Percentiles rank a stretch among this genome's conserved stretches.
These are phyloP conservation scores for Leptopterna dolabrata DNA, from an alignment of 2,888 invertebrate species.

Conservation along the genomic window DNA sequence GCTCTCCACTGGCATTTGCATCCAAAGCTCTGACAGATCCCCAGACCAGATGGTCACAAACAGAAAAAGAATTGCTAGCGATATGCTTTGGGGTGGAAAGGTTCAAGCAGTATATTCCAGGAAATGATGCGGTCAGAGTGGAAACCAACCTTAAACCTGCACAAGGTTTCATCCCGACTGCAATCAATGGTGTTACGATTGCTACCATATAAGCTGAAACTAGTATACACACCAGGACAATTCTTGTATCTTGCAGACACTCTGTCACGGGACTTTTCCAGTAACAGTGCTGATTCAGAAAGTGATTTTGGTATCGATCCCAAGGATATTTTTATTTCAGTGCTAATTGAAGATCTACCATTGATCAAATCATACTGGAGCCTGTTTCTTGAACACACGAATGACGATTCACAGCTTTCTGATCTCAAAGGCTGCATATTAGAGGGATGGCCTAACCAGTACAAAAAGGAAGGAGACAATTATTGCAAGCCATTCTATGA, in stretches of 20 bases:
- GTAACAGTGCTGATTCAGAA: background rate
- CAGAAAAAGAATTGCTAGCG: slow-evolving; percentile 66
- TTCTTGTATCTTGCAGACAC: background rate
- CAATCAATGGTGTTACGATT: slow-evolving; percentile 51
- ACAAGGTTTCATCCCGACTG: slow-evolving; percentile 51
- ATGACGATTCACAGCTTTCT: background rate
- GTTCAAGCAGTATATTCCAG: slow-evolving; percentile 64
- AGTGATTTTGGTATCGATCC: background rate
- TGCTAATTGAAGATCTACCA: slow-evolving; percentile 57
- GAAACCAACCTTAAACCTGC: slow-evolving; percentile 53
- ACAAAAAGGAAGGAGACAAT: background rate
- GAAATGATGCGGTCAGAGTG: slow-evolving; percentile 44
- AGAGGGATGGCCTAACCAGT: background rate
- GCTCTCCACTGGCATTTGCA: slow-evolving; percentile 65
- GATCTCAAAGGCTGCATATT: background rate
- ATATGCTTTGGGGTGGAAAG: slow-evolving; percentile 59
- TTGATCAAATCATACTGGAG: background rate
- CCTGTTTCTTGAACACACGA: background rate
- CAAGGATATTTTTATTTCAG: background rate
- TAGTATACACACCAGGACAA: slow-evolving; percentile 62
- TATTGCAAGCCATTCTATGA: slow-evolving; percentile 21
- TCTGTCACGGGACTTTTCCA: slow-evolving; percentile 11
- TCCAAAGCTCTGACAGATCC: slow-evolving; percentile 64
- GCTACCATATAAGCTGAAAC: slow-evolving; percentile 45
- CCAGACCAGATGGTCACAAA: slow-evolving; percentile 66